Evolutionary conservation across 2,797 vertebrate genomes (phyloP).

Genomic region (Acanthiza pusilla): DNA sequence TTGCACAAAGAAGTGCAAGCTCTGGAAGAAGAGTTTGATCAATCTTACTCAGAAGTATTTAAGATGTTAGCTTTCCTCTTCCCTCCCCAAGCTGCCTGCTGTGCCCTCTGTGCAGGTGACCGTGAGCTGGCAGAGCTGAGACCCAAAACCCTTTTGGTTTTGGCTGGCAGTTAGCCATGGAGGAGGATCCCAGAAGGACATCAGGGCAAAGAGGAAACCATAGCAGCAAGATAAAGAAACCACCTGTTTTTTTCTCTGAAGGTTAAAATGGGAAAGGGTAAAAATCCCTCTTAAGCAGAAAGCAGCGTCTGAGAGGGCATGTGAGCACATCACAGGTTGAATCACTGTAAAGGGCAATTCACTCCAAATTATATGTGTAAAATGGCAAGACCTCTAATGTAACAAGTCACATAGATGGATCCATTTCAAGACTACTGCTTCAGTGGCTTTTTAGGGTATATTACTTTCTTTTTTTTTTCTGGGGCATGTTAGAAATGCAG

Average conservation of each 20-base stretch:
- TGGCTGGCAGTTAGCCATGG: not conserved
- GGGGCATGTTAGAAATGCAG: not conserved
- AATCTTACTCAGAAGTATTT: not conserved
- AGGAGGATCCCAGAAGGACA: not conserved
- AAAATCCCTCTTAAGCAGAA: not conserved
- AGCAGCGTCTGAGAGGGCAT: not conserved
- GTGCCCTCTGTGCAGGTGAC: not conserved
- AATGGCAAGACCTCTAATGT: not conserved
- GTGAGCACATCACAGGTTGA: not conserved
- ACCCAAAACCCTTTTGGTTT: not conserved
- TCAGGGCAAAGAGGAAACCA: not conserved
- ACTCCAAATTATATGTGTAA: not conserved
- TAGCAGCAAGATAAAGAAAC: not conserved
- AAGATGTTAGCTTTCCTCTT: not conserved
- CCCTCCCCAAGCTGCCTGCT: not conserved
- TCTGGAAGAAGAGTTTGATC: not conserved
- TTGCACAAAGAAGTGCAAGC: not conserved
- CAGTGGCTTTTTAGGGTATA: not conserved
- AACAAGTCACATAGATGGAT: not conserved
- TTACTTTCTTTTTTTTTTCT: not conserved
- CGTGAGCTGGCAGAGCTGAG: not conserved
- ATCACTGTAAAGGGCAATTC: not conserved
- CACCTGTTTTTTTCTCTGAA: not conserved
- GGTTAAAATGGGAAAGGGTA: not conserved
- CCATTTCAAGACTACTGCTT: not conserved